Evolutionary conservation across 2,113 vertebrate species (phyloP).

Genomic region (Haplochromis vanheusdeni): DNA sequence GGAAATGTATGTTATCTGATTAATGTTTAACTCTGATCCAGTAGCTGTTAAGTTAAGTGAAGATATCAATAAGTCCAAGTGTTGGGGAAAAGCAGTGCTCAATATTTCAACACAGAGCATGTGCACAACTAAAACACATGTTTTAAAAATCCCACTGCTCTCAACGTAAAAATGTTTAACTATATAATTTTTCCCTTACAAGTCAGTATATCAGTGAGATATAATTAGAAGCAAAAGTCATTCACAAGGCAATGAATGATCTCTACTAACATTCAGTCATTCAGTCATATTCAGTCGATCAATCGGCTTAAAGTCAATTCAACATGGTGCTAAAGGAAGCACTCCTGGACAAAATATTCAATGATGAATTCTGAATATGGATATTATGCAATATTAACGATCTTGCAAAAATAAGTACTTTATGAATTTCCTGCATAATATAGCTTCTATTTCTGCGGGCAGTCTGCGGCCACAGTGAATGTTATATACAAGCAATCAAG

Average conservation of each 20-base stretch:
- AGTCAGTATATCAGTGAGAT: conserved; percentile 1
- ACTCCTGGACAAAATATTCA: neutral
- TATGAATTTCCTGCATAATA: neutral
- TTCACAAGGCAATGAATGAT: neutral
- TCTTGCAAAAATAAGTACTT: neutral
- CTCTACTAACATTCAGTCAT: neutral
- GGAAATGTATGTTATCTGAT: neutral
- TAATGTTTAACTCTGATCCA: neutral
- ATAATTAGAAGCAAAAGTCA: conserved; percentile 2
- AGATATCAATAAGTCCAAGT: neutral
- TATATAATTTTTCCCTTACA: neutral
- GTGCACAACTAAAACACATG: neutral
- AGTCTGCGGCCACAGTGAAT: neutral
- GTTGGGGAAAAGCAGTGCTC: neutral
- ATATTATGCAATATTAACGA: neutral
- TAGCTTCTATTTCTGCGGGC: neutral
- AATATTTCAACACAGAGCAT: neutral
- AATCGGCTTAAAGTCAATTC: neutral
- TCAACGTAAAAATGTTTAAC: neutral
- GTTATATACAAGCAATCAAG: neutral
- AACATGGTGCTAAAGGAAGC: neutral
- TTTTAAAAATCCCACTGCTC: neutral
- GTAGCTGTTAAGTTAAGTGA: neutral
- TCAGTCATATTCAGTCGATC: neutral
- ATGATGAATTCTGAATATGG: neutral